phyloP scores from a whole-genome alignment of 2,888 invertebrate species.

The Spisula subtruncata region DNA sequence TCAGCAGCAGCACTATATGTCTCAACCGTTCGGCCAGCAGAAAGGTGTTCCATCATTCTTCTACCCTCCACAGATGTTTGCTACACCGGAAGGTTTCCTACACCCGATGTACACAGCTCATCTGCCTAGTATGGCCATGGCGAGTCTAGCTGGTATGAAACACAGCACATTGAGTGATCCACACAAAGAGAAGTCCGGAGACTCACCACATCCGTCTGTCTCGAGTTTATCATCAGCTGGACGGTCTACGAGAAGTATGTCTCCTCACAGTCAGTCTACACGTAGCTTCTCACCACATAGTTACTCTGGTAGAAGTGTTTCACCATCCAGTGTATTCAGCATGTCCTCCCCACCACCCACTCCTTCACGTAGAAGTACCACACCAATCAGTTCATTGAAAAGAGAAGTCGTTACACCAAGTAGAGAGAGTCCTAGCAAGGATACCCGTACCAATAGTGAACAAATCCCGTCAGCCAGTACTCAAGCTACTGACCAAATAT shows the following conservation, averaged over 20 bases:
- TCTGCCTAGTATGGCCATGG: conserved; percentile 52
- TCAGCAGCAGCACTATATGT: conserved; percentile 67
- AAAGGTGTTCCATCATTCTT: conserved; percentile 77
- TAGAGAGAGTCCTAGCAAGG: conserved; percentile 34
- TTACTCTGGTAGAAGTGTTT: conserved; percentile 64
- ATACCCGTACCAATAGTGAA: conserved; percentile 13
- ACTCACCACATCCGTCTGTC: conserved; percentile 49
- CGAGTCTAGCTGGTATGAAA: conserved; percentile 50
- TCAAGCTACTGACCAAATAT: conserved; percentile 70
- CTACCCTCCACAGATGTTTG: conserved; percentile 77
- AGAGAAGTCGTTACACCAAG: conserved; percentile 45
- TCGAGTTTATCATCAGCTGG: conserved; percentile 53
- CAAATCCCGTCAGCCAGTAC: conserved; percentile 40
- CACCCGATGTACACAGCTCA: conserved; percentile 70
- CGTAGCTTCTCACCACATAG: conserved; percentile 67
- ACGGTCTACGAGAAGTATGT: conserved; percentile 61
- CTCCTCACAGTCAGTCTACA: conserved; percentile 67
- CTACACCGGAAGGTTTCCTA: conserved; percentile 65
- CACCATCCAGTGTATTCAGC: conserved; percentile 60
- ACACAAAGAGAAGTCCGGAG: conserved; percentile 35
- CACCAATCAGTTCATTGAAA: conserved; percentile 49
- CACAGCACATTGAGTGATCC: not conserved
- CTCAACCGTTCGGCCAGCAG: conserved; percentile 60
- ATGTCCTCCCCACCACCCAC: conserved; percentile 67
- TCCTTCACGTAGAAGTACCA: conserved; percentile 52